Evolutionary conservation across 2,888 invertebrate species (phyloP).

Genomic region (Thecophora atra): DNA sequence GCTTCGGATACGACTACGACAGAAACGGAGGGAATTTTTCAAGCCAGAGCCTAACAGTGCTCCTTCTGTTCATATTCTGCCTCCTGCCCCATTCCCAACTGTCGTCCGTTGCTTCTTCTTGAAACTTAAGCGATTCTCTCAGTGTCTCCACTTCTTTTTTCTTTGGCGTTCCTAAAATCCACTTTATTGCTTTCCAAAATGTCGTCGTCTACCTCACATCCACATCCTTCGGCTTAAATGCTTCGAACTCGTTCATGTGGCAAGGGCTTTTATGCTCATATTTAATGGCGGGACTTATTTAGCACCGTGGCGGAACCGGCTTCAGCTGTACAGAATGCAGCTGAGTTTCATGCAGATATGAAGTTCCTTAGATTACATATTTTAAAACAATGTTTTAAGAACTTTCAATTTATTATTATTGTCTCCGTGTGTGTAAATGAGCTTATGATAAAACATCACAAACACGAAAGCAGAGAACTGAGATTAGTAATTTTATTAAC

Average conservation of each 20-base stretch:
- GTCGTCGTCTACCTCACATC: slow-evolving; percentile 29
- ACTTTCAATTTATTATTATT: too few species aligned
- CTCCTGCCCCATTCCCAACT: background rate
- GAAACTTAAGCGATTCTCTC: background rate
- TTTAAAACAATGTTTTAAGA: too few species aligned
- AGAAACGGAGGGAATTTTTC: background rate
- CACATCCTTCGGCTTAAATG: slow-evolving; percentile 55
- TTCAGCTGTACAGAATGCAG: background rate
- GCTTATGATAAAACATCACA: too few species aligned
- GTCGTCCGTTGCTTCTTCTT: background rate
- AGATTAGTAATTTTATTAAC: too few species aligned
- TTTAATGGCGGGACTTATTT: slow-evolving; percentile 58
- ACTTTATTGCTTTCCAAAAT: slow-evolving; percentile 49
- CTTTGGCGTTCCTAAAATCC: slow-evolving; percentile 47
- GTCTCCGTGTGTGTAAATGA: too few species aligned
- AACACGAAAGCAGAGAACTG: too few species aligned
- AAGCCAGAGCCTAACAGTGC: background rate
- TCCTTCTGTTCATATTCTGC: background rate
- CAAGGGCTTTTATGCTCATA: slow-evolving; percentile 58
- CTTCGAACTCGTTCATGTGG: slow-evolving; percentile 53
- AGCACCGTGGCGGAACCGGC: slow-evolving; percentile 35
- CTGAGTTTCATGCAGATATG: too few species aligned
- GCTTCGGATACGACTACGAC: slow-evolving; percentile 7
- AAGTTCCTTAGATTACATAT: too few species aligned
- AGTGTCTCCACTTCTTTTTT: slow-evolving; percentile 4